Evolutionary conservation across 2,888 invertebrate species (phyloP).

Genomic region (Reticulitermes lucifugus): DNA sequence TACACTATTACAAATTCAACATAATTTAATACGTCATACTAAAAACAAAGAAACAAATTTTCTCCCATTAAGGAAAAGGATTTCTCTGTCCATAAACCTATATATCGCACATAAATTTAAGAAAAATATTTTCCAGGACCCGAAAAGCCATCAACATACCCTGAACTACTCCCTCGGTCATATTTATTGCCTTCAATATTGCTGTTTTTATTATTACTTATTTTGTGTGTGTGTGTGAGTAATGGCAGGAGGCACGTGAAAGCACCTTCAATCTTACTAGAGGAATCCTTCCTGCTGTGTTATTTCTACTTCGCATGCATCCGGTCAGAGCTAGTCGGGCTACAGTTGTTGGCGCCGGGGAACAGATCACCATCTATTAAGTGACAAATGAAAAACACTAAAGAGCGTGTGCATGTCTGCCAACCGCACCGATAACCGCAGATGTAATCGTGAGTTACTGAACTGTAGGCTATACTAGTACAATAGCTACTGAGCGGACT

Average conservation of each 20-base stretch:
- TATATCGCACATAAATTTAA: conserved; percentile 31
- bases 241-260: conserved; percentile 25
- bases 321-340: not conserved
- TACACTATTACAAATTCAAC: not conserved
- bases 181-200: conserved; percentile 36
- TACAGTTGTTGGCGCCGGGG: not conserved
- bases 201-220: not conserved
- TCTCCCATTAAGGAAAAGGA: conserved; percentile 32
- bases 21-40: not conserved
- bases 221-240: not conserved
- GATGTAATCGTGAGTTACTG: too few relatives aligned
- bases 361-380: not conserved
- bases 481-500: too few relatives aligned
- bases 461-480: too few relatives aligned
- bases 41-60: not conserved
- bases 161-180: not conserved
- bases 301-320: conserved; percentile 15
- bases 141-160: conserved; percentile 19
- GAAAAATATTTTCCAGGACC: conserved; percentile 11
- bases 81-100: conserved; percentile 27
- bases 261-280: conserved; percentile 12
- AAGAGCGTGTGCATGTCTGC: too few relatives aligned
- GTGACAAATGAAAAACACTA: too few relatives aligned
- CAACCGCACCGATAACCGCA: too few relatives aligned
- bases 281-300: conserved; percentile 2